Percentiles rank a stretch among this genome's conserved stretches.
These are phyloP conservation scores for Passer montanus DNA, from an alignment of 2,113 vertebrate species.

Conservation along the genomic window DNA sequence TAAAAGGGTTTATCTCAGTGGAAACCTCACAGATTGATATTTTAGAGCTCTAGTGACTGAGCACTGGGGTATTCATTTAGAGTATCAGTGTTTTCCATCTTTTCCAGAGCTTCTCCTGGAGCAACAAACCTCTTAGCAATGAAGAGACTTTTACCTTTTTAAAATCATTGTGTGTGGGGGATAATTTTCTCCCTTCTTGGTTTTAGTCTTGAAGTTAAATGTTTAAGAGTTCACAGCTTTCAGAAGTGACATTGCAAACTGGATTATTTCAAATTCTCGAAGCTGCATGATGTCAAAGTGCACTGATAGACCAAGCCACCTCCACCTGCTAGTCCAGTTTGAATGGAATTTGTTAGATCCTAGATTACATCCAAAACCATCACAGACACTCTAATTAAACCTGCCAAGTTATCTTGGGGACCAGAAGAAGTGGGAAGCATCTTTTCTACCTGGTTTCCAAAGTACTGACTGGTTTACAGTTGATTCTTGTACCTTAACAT, in stretches of 20 bases:
- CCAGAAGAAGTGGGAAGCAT: neutral
- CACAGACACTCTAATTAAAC: neutral
- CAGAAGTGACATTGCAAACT: neutral
- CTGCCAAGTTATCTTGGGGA: neutral
- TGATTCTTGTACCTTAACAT: neutral
- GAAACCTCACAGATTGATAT: neutral
- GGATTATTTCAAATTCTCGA: neutral
- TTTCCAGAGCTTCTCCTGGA: neutral
- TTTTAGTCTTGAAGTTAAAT: neutral
- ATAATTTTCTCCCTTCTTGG: neutral
- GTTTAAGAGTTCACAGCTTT: neutral
- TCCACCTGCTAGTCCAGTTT: neutral
- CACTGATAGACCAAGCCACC: neutral
- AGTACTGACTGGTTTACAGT: neutral
- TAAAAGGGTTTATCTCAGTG: neutral
- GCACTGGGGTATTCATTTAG: neutral
- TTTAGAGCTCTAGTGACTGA: neutral
- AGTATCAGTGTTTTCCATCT: neutral
- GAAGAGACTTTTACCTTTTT: neutral
- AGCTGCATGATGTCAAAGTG: neutral
- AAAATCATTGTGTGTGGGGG: neutral
- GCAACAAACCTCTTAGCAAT: neutral
- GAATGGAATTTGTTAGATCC: neutral
- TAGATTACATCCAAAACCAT: neutral
- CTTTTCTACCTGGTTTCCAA: neutral